phyloP scores from a whole-genome alignment of 2,113 vertebrate species.

The Cryptoleucopteryx plumbea region DNA sequence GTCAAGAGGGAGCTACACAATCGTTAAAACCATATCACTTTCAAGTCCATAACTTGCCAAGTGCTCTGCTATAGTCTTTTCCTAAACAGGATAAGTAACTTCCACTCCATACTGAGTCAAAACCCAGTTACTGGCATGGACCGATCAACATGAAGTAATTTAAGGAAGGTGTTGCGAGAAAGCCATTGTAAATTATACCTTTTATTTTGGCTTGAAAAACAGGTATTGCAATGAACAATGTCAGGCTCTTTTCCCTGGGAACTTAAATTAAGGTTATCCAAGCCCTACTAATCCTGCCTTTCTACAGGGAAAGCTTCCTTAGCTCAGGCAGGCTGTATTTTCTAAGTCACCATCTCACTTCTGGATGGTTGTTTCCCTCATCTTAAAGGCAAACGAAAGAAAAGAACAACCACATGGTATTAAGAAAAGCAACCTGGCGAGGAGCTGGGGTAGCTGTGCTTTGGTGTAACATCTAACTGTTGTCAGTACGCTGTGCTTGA shows the following conservation, averaged over 20 bases:
- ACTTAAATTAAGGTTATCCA: neutral
- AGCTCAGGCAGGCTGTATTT: neutral
- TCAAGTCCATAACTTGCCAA: neutral
- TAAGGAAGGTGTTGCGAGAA: neutral
- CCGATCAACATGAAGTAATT: neutral
- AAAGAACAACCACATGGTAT: neutral
- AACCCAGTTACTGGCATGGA: neutral
- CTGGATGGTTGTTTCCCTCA: neutral
- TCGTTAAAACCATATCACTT: neutral
- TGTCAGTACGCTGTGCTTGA: constrained; percentile 18
- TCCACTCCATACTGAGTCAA: neutral
- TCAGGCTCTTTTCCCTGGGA: neutral
- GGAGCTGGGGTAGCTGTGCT: neutral
- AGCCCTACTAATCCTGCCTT: neutral
- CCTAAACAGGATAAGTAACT: neutral
- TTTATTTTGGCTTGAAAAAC: neutral
- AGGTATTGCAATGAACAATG: neutral
- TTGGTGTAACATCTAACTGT: neutral
- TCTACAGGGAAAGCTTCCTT: neutral
- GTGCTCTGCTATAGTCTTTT: neutral
- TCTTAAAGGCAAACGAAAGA: neutral
- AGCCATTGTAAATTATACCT: neutral
- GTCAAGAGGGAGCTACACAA: neutral
- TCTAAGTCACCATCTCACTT: neutral
- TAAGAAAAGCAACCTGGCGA: constrained; percentile 3